Base-by-base conservation (phyloP, 2,888 invertebrate genomes). In the Xestia sexstrigata region DNA sequence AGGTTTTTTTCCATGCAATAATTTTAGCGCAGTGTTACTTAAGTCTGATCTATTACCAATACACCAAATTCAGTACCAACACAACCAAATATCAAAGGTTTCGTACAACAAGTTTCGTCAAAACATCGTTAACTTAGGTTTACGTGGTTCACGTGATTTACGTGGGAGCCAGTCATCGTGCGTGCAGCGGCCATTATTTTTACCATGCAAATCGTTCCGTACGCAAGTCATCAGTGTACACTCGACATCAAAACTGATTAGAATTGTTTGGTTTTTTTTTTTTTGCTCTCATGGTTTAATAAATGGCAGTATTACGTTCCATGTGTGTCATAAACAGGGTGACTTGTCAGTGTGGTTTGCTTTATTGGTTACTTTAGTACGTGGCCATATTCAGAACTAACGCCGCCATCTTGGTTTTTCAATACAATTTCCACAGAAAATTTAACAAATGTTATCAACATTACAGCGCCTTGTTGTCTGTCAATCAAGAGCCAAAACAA, bases 221-320 rank as follows among this genome's bases (percentile, higher is more conserved):
- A 78, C 86, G 84, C 84, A 86, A 86, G 85, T 85, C 85, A 85
- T 84, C 76, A 79, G 70, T 13, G 85, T 85, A 85, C 70, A 30
- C 17, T 85, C n/a, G 42, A 15, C 0, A 0, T 0, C 62, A 49
- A 76, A 80, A 86, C 39, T 42, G 52, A 74, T 77, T 26, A n/a
- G 23, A 15, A 2, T 42, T 63, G 39, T 52, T 17, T 26, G 47
- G n/a, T n/a, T 39, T 42, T 49, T 63, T 13, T 39, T 35, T 73
- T 73, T 30, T 17, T n/a, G 5, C 11, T 0, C 23, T 20, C n/a
- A 7, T 20, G 20, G 30, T 62, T 62, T 20, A 60, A 9, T 30
- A 62, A 3, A 0, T 23, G 63, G 13, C 63, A 15, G 63, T n/a
- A 7, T 39, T 63, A 35, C 20, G 30, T 20, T 9, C 5, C 11